These are phyloP conservation scores for Mimumesa dahlbomi DNA, from an alignment of 2,888 invertebrate species.

Conservation along the genomic window DNA sequence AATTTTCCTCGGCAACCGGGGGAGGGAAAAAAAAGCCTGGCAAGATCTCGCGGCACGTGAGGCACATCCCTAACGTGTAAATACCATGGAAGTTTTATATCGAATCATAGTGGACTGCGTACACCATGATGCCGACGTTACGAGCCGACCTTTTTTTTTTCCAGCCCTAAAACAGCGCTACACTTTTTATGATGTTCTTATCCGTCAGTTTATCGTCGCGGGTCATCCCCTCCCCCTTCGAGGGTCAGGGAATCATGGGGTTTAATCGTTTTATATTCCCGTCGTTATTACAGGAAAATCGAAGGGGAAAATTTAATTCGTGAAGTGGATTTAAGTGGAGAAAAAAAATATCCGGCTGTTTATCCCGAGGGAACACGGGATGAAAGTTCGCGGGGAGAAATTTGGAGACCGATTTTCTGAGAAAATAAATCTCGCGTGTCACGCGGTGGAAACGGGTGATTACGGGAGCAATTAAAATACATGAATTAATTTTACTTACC, in stretches of 20 bases:
- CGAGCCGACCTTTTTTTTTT: not conserved
- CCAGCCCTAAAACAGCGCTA: not conserved
- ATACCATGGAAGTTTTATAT: slow-evolving; percentile 22
- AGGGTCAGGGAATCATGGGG: not conserved
- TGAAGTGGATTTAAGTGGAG: slow-evolving; percentile 2
- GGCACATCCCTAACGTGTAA: slow-evolving; percentile 12
- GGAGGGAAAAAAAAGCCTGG: slow-evolving; percentile 8
- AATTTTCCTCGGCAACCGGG: not conserved
- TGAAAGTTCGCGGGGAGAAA: too few species aligned
- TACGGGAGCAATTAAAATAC: too few species aligned
- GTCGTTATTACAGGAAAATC: not conserved
- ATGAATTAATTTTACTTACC: too few species aligned
- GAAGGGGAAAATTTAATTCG: slow-evolving; percentile 20
- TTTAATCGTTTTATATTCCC: slow-evolving; percentile 19
- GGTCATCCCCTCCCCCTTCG: not conserved
- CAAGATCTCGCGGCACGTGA: not conserved
- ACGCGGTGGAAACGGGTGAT: too few species aligned
- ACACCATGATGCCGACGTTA: not conserved
- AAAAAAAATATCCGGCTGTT: too few species aligned
- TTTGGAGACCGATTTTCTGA: too few species aligned
- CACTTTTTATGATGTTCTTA: slow-evolving; percentile 11
- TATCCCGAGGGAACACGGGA: too few species aligned
- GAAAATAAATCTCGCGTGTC: too few species aligned
- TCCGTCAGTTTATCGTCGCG: slow-evolving; percentile 3
- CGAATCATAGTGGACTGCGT: slow-evolving; percentile 1